These are phyloP conservation scores for Tyto alba DNA, from an alignment of 2,113 vertebrate genomes.

Conservation along the genomic window DNA sequence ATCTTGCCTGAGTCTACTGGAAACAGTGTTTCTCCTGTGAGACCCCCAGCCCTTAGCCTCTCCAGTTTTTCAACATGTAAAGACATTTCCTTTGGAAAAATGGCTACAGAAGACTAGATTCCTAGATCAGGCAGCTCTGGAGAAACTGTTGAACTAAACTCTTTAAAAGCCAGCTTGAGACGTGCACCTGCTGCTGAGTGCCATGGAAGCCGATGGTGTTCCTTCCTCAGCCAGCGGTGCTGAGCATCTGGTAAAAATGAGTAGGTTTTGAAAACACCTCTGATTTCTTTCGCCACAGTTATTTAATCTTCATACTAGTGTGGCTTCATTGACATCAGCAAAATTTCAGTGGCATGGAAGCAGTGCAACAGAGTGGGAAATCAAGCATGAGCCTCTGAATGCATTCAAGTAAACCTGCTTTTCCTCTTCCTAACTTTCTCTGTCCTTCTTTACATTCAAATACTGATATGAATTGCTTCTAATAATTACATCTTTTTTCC, in stretches of 20 bases:
- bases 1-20: not conserved
- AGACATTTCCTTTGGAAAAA: not conserved
- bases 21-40: not conserved
- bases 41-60: not conserved
- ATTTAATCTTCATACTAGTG: not conserved
- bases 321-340: not conserved
- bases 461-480: constrained; percentile 22
- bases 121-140: not conserved
- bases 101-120: not conserved
- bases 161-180: not conserved
- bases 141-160: not conserved
- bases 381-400: not conserved
- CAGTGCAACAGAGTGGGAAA: not conserved
- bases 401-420: not conserved
- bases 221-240: not conserved
- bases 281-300: not conserved
- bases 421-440: not conserved
- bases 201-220: not conserved
- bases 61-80: not conserved
- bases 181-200: accelerated
- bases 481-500: not conserved
- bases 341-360: not conserved
- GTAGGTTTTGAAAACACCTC: not conserved
- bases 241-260: not conserved
- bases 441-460: constrained; percentile 23